Evolutionary conservation across 2,113 vertebrate genomes (phyloP).

Genomic region (Peucedramus taeniatus): DNA sequence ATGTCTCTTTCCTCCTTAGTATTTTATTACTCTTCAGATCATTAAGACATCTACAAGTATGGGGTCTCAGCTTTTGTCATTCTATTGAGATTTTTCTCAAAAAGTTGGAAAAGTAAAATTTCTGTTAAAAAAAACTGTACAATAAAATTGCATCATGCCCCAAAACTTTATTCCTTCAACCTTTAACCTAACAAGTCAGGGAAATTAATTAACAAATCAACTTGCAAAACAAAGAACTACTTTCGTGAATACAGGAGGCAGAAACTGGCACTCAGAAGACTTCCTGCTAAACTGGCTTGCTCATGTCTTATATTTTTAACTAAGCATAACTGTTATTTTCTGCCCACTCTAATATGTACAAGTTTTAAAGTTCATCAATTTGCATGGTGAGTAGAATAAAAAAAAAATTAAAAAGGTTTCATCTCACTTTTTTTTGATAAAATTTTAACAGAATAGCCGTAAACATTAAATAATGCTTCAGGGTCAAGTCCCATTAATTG

Average conservation of each 20-base stretch:
- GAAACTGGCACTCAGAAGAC: neutral
- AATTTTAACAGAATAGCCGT: neutral
- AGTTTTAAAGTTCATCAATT: neutral
- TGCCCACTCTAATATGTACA: neutral
- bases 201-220: constrained; percentile 39
- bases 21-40: neutral
- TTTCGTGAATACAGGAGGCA: neutral
- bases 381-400: neutral
- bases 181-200: neutral
- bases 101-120: neutral
- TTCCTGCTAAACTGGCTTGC: constrained; percentile 47
- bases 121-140: neutral
- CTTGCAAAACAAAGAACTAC: neutral
- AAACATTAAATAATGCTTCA: neutral
- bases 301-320: neutral
- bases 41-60: neutral
- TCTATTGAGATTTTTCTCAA: neutral
- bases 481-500: neutral
- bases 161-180: neutral
- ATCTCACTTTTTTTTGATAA: neutral
- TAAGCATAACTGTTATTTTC: neutral
- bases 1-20: neutral
- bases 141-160: neutral
- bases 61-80: neutral
- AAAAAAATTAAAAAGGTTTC: neutral